Evolutionary conservation across 2,888 invertebrate genomes (phyloP), one percentile per base, ranked within the genome.

Genomic region (Pristionchus japonicus): DNA sequence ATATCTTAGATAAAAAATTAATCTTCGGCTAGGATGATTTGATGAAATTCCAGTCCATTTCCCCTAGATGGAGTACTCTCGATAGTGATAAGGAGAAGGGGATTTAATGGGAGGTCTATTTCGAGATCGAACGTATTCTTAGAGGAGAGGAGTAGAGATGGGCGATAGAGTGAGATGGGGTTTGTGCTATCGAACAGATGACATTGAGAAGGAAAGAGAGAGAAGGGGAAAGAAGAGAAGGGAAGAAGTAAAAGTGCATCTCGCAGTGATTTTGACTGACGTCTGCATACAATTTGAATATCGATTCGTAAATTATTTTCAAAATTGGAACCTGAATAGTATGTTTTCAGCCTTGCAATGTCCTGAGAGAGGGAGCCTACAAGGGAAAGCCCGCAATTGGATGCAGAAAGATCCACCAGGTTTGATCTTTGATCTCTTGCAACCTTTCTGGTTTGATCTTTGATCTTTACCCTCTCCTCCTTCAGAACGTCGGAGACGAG

Each of bases 401-500:
- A 87, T 94, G 94, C 90, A 90, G 94, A 67, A 94, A 94, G 89
- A 92, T 93, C 80, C 84, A 90, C 23, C 94, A 93, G 91, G 92
- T 92, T 80, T n/a, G 80, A 31, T 37, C 49, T 85, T 49, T 49
- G 34, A 52, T 34, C 83, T 83, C 49, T 23, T 11, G 7, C 40
- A 13, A 43, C 3, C 23, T 34, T 20, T 52, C 20, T 49, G 23
- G 0, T n/a, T 27, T 77, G 47, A 77, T 77, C 23, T 52, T 77
- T 47, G 23, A 80, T 70, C 37, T 61, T 52, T 37, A 23, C 9
- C 20, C 31, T 37, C 23, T 31, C 9, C 1, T 4, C 23, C 27
- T 88, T 27, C 61, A 93, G 92, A 91, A 87, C 86, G 90, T 93
- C 20, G 92, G 90, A 43, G 92, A 91, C 27, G 90, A 91, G 64